Conservation (phyloP, 1,140 invertebrate genomes). For the Drosophila parvula region DNA sequence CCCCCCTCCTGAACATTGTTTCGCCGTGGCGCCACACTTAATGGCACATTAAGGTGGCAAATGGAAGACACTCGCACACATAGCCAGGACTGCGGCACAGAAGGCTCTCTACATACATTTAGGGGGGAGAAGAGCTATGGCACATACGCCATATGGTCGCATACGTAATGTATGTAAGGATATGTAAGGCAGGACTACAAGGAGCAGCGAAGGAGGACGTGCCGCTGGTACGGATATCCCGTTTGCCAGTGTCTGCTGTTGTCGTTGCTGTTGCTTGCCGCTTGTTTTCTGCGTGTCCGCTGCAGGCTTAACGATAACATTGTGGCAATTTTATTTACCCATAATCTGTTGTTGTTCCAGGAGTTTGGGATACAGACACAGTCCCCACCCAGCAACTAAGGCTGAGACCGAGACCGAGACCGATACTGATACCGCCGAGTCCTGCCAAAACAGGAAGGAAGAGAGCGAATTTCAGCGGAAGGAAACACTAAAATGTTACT, state of each 20-base stretch:
- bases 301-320: conserved; percentile 76
- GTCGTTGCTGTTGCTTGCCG: conserved; percentile 40
- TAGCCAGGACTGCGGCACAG: not conserved
- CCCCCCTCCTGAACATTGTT: not conserved
- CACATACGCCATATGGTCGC: conserved; percentile 28
- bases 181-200: conserved; percentile 3
- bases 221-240: conserved; percentile 24
- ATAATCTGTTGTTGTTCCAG: conserved; percentile 73
- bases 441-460: conserved; percentile 75
- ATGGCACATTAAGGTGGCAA: conserved; percentile 39
- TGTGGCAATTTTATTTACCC: conserved; percentile 80
- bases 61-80: conserved; percentile 14
- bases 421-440: conserved; percentile 28
- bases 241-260: conserved; percentile 35
- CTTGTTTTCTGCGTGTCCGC: conserved; percentile 64
- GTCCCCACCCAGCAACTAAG: conserved; percentile 7
- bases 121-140: not conserved
- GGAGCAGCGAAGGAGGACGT: not conserved
- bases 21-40: conserved; percentile 31
- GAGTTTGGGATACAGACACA: conserved; percentile 3
- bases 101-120: not conserved
- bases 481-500: conserved; percentile 84
- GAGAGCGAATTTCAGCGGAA: conserved; percentile 82
- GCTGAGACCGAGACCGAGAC: conserved; percentile 26
- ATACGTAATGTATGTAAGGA: conserved; percentile 18